Base-by-base conservation (phyloP, 1,140 invertebrate genomes). In the Scaptomyza montana region DNA sequence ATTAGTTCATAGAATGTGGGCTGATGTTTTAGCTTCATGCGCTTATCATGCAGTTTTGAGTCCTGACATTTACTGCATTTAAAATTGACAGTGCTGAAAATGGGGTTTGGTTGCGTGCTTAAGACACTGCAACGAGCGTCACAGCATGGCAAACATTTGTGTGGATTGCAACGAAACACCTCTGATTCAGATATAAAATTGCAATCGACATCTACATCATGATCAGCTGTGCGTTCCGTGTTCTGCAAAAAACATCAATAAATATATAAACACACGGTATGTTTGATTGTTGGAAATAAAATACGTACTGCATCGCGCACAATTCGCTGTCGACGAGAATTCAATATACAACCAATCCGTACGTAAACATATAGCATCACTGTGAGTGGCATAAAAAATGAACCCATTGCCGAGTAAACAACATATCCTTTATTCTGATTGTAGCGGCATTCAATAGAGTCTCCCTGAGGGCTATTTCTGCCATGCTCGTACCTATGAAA, bases 291-390 rank as follows among this genome's bases (percentile, higher is more conserved):
- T 28, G 19, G 13, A 64, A 50, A 1, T 36, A 8, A 36, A 36
- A 46, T 60, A 74, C 67, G 90, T 89, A 91, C 90, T 73, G 90
- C 90, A 76, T 91, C 90, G 53, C 84, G 82, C 10, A 86, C 90
- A 67, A 91, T 91, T n/a, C 87, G 84, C 75, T 90, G 86, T 45
- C 94, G 91, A 92, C 94, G 92, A 67, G 95, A 94, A 1, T 96
- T 95, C 7, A 97, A 95, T 36, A 97, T 96, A 80, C 96, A 96
- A 5, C 96, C 97, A 92, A 98, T 98, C 79, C 96, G 95, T 1
- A 96, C 94, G 90, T 98, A 98, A 7, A 98, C 97, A 85, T 98
- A 97, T 7, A 98, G 93, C 96, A 98, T 98, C n/a, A 98, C 96
- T 5, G 95, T 93, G 92, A 98, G 95, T 2, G 98, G 98, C 55